Evolutionary conservation across 2,113 vertebrate species (phyloP).

Genomic region (Opisthocomus hoazin): DNA sequence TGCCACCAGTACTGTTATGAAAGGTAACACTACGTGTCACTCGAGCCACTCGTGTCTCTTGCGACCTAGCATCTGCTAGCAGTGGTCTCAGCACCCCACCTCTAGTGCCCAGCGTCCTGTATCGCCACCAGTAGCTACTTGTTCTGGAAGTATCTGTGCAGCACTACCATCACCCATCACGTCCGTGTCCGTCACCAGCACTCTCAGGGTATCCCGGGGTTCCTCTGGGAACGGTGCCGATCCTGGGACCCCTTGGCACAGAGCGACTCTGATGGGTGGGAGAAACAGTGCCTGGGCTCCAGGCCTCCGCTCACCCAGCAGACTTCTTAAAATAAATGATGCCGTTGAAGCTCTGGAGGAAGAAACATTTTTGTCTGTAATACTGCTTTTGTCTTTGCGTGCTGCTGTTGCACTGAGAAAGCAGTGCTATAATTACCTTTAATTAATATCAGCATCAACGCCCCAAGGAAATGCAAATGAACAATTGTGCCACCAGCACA

Average conservation of each 20-base stretch:
- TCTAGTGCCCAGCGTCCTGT: not conserved
- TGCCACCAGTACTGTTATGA: not conserved
- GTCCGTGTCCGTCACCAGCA: not conserved
- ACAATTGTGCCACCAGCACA: constrained; percentile 1
- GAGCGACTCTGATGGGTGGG: not conserved
- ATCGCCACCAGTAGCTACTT: not conserved
- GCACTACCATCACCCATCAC: not conserved
- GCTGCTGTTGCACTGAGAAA: constrained; percentile 48
- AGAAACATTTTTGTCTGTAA: constrained; percentile 19
- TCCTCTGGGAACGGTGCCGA: not conserved
- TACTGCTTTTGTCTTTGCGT: constrained; percentile 22
- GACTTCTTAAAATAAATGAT: constrained; percentile 25
- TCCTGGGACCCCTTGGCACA: not conserved
- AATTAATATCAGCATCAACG: constrained; percentile 66
- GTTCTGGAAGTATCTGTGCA: not conserved
- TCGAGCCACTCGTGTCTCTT: not conserved
- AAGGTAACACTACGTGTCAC: not conserved
- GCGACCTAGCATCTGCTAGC: not conserved
- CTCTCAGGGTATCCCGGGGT: not conserved
- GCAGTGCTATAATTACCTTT: constrained; percentile 64
- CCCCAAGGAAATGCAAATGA: constrained; percentile 45
- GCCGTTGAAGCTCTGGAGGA: not conserved
- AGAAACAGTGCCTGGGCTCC: not conserved
- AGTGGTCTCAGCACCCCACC: not conserved
- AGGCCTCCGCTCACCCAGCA: not conserved